These are phyloP conservation scores for Magallana ariakensis DNA, from an alignment of 1,140 invertebrate genomes.

Conservation along the genomic window DNA sequence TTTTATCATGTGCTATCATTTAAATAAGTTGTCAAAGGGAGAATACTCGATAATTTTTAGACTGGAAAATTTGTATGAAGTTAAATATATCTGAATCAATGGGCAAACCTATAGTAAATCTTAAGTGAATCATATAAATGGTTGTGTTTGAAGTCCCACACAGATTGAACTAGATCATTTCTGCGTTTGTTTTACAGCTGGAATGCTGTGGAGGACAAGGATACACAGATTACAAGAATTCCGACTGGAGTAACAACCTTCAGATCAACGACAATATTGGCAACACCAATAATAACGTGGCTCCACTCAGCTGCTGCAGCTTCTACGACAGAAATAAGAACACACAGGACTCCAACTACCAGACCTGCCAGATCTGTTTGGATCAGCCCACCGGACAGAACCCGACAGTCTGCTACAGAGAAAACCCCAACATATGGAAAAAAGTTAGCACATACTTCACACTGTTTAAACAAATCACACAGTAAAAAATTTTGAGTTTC, in stretches of 20 bases:
- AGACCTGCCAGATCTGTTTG: background rate
- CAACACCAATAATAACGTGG: background rate
- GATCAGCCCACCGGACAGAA: background rate
- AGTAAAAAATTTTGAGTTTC: too few relatives aligned
- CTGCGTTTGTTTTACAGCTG: conserved; percentile 28
- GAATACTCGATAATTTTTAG: too few relatives aligned
- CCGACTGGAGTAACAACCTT: conserved; percentile 25
- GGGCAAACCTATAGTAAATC: too few relatives aligned
- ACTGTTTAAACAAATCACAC: too few relatives aligned
- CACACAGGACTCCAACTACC: background rate
- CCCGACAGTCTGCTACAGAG: background rate
- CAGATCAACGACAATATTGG: background rate
- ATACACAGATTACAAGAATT: conserved; percentile 39
- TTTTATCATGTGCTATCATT: too few relatives aligned
- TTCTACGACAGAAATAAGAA: conserved; percentile 13
- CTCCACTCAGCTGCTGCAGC: conserved; percentile 17
- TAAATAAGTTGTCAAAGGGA: too few relatives aligned
- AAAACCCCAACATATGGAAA: conserved; percentile 30
- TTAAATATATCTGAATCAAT: too few relatives aligned
- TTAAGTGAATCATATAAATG: too few relatives aligned
- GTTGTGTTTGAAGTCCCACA: too few relatives aligned
- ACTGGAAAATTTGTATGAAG: too few relatives aligned
- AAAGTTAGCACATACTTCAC: background rate
- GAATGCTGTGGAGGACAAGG: conserved; percentile 48
- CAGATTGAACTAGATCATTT: background rate